These are phyloP conservation scores for Nymphicus hollandicus DNA, from an alignment of 2,113 vertebrate genomes.

Conservation along the genomic window DNA sequence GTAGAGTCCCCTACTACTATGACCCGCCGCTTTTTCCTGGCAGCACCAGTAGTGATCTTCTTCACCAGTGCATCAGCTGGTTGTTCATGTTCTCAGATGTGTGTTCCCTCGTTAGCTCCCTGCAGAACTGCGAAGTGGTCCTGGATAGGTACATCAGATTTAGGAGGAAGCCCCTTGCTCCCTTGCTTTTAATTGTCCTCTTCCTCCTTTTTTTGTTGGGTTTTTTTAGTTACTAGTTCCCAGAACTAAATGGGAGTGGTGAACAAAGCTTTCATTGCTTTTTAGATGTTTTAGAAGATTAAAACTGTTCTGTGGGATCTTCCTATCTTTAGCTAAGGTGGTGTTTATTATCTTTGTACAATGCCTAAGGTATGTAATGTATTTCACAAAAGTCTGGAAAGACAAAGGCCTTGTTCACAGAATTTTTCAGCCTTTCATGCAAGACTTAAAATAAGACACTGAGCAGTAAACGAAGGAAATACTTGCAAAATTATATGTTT, in stretches of 20 bases:
- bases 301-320: not conserved
- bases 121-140: too few species aligned
- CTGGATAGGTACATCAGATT: too few species aligned
- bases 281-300: not conserved
- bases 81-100: too few species aligned
- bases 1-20: too few species aligned
- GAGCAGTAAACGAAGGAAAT: not conserved
- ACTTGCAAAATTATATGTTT: not conserved
- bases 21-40: too few species aligned
- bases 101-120: too few species aligned
- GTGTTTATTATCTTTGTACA: not conserved
- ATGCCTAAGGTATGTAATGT: not conserved
- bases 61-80: too few species aligned
- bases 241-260: not conserved
- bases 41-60: too few species aligned
- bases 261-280: not conserved
- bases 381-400: not conserved
- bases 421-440: not conserved
- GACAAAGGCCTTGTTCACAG: not conserved
- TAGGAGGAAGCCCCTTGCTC: too few species aligned
- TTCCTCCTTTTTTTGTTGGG: too few species aligned
- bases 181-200: too few species aligned
- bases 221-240: too few species aligned
- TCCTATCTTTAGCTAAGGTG: not conserved
- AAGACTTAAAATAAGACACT: not conserved